These are phyloP conservation scores for Ailurus styani DNA, from an alignment of 2,113 vertebrate species.

Conservation along the genomic window DNA sequence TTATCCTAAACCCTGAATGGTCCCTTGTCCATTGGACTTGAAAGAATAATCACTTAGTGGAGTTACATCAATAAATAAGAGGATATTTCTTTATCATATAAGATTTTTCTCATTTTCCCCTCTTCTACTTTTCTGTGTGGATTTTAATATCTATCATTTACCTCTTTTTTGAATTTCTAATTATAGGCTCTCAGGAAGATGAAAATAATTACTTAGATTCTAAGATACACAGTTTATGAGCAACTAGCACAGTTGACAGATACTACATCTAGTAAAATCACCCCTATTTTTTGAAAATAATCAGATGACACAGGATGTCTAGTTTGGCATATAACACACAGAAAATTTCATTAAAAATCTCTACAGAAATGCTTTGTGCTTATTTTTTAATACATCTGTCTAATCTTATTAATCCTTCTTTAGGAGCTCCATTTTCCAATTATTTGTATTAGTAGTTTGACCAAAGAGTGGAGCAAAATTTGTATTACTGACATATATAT, in stretches of 20 bases:
- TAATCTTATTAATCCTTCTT: not conserved
- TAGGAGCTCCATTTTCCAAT: not conserved
- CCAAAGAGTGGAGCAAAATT: not conserved
- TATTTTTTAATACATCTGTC: not conserved
- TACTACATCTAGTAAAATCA: not conserved
- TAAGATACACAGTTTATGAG: not conserved
- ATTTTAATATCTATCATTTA: not conserved
- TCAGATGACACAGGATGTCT: not conserved
- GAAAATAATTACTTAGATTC: not conserved
- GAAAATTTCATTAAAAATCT: not conserved
- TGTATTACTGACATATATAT: not conserved
- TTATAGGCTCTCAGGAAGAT: not conserved
- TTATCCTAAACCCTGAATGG: not conserved
- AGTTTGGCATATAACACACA: not conserved
- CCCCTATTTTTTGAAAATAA: not conserved
- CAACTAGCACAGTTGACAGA: not conserved
- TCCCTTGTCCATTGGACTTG: slow-evolving; percentile 17
- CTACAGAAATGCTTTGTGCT: not conserved
- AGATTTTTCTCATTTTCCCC: slow-evolving; percentile 55
- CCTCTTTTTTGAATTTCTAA: slow-evolving; percentile 32
- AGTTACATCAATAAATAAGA: slow-evolving; percentile 60
- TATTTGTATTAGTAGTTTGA: not conserved
- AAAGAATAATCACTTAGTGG: slow-evolving; percentile 75
- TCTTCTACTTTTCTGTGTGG: not conserved
- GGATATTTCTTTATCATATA: slow-evolving; percentile 66